Base-by-base conservation (phyloP, 2,113 vertebrate genomes). In the Thermophis baileyi region DNA sequence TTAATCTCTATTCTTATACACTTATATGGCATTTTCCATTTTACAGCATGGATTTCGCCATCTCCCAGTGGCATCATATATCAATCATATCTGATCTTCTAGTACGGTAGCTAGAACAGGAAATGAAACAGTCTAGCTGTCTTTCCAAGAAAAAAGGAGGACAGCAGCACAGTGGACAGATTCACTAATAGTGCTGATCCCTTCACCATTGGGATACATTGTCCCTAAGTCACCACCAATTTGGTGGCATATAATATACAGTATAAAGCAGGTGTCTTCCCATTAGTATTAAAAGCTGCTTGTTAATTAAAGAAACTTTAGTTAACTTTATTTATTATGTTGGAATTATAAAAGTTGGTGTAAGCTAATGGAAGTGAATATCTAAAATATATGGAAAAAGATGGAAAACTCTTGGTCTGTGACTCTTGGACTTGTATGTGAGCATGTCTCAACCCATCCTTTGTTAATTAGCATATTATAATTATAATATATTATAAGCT, bases 1-100 rank as follows among this genome's bases (percentile, higher is more conserved):
- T 81, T 40, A 18, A 22, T 44, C 74, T 47, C 49, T 55, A 69
- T 50, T 95, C 95, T 95, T 92, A 89, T 35, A 60, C 89, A 90
- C 11, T 20, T 27, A 74, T 46, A 93, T 11, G 27, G 25, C 54
- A 35, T 35, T 49, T 69, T 20, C 24, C 81, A 49, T 87, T 92
- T 91, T 91, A 88, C n/a, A 90, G 46, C 47, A 87, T 88, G 90
- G 0, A 88, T 0, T 12, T 60, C 60, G 44, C 20, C 54, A 6
- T 51, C 90, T 12, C 47, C 87, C 7, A 89, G 7, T 25, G 63
- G 50, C 69, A 93, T 11, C 3, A 22, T 81, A 44, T 92, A 30
- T 90, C 35, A 46, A 2, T 7, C 20, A 22, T 16, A 93, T 86
- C 25, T 7, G 54, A 53, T 50, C 93, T 91, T 69, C 22, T 92